Evolutionary conservation across 2,797 vertebrate species (phyloP).

Genomic region (Bovichtus variegatus): DNA sequence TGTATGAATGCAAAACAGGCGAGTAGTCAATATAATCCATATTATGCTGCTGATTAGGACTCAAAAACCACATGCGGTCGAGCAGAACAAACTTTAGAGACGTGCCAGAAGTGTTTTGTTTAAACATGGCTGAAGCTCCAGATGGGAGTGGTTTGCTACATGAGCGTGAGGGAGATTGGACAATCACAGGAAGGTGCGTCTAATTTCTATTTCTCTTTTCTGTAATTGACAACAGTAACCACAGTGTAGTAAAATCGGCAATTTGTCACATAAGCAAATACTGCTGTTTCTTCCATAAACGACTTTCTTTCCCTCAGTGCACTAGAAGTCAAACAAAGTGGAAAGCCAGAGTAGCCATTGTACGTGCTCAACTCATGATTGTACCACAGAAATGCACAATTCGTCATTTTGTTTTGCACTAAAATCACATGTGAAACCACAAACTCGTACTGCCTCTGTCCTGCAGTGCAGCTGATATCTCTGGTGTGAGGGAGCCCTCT

Average conservation of each 20-base stretch:
- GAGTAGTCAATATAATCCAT: neutral
- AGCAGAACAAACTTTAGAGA: neutral
- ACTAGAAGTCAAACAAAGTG: neutral
- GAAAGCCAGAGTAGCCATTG: neutral
- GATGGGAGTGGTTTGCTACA: neutral
- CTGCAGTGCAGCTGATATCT: neutral
- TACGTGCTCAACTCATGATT: neutral
- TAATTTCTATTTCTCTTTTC: slow-evolving; percentile 2
- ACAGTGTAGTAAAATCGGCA: neutral
- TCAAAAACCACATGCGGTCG: neutral
- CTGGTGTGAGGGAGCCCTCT: slow-evolving; percentile 49
- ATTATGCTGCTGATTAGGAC: neutral
- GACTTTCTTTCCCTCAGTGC: neutral
- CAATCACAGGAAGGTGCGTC: slow-evolving; percentile 48
- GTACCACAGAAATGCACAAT: slow-evolving; percentile 22
- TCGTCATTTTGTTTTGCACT: slow-evolving; percentile 16
- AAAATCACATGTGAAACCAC: slow-evolving; percentile 27
- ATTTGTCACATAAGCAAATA: neutral
- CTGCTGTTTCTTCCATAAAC: neutral
- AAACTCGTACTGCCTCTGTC: neutral
- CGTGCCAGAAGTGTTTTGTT: slow-evolving; percentile 16
- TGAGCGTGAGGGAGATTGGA: slow-evolving; percentile 41
- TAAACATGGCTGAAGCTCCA: neutral
- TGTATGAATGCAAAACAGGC: neutral
- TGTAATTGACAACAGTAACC: neutral